Evolutionary conservation across 2,888 invertebrate species (phyloP).

Genomic region (Himalopsyche kuldschensis): DNA sequence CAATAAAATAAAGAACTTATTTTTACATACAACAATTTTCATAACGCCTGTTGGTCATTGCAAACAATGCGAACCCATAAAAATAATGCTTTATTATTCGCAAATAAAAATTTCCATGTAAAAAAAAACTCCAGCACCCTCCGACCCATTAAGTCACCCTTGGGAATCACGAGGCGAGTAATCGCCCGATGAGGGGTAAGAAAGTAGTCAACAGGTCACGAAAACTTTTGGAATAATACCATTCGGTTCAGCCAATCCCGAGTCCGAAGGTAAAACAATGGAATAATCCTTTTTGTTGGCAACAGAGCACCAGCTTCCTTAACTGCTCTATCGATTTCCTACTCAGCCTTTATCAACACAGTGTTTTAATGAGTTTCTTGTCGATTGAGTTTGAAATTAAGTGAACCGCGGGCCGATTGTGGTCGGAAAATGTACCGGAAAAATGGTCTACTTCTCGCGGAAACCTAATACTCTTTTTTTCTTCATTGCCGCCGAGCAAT

Average conservation of each 20-base stretch:
- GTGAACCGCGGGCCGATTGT: neutral
- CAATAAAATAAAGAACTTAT: neutral
- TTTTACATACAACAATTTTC: neutral
- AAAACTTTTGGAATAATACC: neutral
- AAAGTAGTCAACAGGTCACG: neutral
- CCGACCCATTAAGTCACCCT: neutral
- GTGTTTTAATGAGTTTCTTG: slow-evolving; percentile 34
- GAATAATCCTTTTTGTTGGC: neutral
- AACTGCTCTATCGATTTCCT: neutral
- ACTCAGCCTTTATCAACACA: slow-evolving; percentile 18
- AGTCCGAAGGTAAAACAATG: neutral
- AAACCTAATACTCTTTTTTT: neutral
- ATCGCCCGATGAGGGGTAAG: slow-evolving; percentile 2
- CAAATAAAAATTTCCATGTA: neutral
- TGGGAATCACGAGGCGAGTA: neutral
- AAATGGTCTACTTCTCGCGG: neutral
- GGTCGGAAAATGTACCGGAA: neutral
- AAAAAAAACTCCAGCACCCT: neutral
- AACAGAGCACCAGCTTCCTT: neutral
- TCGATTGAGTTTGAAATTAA: slow-evolving; percentile 26
- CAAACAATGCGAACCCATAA: neutral
- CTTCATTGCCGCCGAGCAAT: neutral
- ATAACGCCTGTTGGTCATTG: neutral
- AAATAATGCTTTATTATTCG: neutral
- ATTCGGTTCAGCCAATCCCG: neutral